Percentiles rank a stretch among this genome's conserved stretches.
Evolutionary conservation across 2,797 vertebrate species (phyloP).

Genomic region (Tenualosa thibaudeaui): DNA sequence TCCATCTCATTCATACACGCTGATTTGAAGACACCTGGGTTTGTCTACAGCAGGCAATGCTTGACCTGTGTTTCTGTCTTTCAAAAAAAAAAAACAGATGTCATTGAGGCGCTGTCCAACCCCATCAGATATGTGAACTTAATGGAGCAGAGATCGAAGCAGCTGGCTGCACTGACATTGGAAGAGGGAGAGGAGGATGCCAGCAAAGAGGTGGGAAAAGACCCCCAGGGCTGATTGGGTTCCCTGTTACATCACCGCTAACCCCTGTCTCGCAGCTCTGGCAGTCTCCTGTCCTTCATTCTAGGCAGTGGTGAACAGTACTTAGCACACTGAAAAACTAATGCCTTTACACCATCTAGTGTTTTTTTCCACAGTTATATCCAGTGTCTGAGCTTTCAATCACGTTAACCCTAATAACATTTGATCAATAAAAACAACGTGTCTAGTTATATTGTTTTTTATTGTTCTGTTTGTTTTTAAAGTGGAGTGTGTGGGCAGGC

Average conservation of each 20-base stretch:
- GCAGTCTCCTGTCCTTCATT: not conserved
- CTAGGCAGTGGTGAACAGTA: not conserved
- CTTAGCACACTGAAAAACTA: not conserved
- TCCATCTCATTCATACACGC: not conserved
- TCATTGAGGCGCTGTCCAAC: conserved; percentile 97
- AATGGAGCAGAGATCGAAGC: conserved; percentile 96
- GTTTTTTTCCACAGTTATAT: not conserved
- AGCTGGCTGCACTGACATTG: conserved; percentile 91
- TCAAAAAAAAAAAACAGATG: conserved; percentile 72
- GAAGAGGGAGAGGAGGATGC: conserved; percentile 90
- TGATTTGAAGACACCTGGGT: not conserved
- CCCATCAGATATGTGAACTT: conserved; percentile 95
- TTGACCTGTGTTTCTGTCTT: conserved; percentile 32
- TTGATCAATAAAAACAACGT: conserved; percentile 1
- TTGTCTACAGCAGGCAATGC: not conserved
- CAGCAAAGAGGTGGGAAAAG: conserved; percentile 82
- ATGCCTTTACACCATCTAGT: not conserved
- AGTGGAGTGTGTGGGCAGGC: not conserved
- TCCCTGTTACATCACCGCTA: not conserved
- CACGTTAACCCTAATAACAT: not conserved
- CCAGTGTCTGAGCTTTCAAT: not conserved
- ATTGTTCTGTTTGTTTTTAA: not conserved
- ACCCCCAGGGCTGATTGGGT: not conserved
- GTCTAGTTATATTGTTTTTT: not conserved
- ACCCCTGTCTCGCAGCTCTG: not conserved